phyloP scores from a whole-genome alignment of 2,797 vertebrate genomes.

The Oryzias sinensis region DNA sequence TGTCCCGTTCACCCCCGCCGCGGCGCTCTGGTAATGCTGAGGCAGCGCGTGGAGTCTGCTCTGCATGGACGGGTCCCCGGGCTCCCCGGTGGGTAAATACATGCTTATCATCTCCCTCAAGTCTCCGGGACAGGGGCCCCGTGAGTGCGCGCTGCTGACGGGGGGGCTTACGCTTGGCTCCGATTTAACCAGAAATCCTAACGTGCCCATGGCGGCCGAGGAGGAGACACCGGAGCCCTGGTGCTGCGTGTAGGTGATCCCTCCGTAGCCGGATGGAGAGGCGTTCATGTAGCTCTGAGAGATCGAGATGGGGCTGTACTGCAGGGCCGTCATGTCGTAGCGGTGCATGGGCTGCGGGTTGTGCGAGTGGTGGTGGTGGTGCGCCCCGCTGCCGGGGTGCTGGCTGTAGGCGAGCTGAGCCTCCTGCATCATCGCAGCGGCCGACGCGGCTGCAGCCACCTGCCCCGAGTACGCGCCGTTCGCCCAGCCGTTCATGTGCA shows the following conservation, averaged over 20 bases:
- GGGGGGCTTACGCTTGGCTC: slow-evolving; percentile 96
- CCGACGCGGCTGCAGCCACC: slow-evolving; percentile 91
- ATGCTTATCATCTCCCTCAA: slow-evolving; percentile 99
- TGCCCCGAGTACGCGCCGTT: slow-evolving; percentile 95
- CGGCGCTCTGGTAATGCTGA: slow-evolving; percentile 94
- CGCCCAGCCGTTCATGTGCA: slow-evolving; percentile 97
- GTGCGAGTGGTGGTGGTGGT: slow-evolving; percentile 89
- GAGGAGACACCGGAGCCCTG: slow-evolving; percentile 84
- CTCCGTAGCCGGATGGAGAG: slow-evolving; percentile 91
- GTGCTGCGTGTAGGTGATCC: slow-evolving; percentile 88
- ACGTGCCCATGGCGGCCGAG: slow-evolving; percentile 87
- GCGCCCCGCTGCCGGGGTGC: slow-evolving; percentile 89
- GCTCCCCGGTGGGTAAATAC: slow-evolving; percentile 90
- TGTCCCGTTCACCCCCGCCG: slow-evolving; percentile 93
- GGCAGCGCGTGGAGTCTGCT: slow-evolving; percentile 94
- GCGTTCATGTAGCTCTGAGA: slow-evolving; percentile 96
- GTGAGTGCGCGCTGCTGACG: slow-evolving; percentile 86
- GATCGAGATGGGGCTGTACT: slow-evolving; percentile 95
- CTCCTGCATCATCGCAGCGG: slow-evolving; percentile 98
- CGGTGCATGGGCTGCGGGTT: slow-evolving; percentile 92
- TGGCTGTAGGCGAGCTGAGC: slow-evolving; percentile 95
- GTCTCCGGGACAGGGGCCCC: slow-evolving; percentile 95
- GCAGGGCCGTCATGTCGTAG: slow-evolving; percentile 92
- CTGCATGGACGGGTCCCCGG: slow-evolving; percentile 86
- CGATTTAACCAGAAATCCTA: slow-evolving; percentile 93